Evolutionary conservation across 2,113 vertebrate species (phyloP), one percentile per base, ranked within the genome.

Genomic region (Chlorodrepanis virens): DNA sequence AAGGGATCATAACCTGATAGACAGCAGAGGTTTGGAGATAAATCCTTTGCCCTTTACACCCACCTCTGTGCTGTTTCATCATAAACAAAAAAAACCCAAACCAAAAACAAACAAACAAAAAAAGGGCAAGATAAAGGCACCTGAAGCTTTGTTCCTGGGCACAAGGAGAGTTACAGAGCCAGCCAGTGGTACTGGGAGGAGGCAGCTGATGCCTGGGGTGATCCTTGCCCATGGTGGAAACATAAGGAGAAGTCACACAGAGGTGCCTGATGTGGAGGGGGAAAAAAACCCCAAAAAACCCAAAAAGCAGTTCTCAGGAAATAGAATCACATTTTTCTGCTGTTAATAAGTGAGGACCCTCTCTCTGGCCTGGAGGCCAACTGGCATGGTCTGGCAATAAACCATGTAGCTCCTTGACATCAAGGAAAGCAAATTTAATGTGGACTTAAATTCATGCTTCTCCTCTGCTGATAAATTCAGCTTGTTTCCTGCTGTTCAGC

Each of bases 381-480:
- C 11, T 57, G 79, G 23, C 25, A 28, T 5, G 23, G n/a, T 40
- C 44, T 68, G 45, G 20, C 42, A 85, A 68, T 56, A 83, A 57
- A 71, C 49, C 9, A 7, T 42, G n/a, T 8, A 76, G 74, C 57
- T 65, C 45, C 53, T n/a, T 65, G 52, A 89, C 44, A 59, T 77
- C 72, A 94, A 92, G 81, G 59, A 95, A 84, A 82, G 45, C 35
- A 96, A 84, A 86, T 89, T 60, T 75, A 89, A 89, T 35, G 44
- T 61, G 53, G 68, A 89, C 49, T 25, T 87, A 75, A 94, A 68
- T 28, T 76, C 49, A 45, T 75, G 7, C 40, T 83, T 85, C 64
- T 78, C 44, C 47, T 96, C 42, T 80, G 67, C 82, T 93, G 94
- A 69, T 89, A 94, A 81, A 94, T 92, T 87, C 77, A 64, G 39